Base-by-base conservation (phyloP, 2,113 vertebrate species). In the Chauna torquata region DNA sequence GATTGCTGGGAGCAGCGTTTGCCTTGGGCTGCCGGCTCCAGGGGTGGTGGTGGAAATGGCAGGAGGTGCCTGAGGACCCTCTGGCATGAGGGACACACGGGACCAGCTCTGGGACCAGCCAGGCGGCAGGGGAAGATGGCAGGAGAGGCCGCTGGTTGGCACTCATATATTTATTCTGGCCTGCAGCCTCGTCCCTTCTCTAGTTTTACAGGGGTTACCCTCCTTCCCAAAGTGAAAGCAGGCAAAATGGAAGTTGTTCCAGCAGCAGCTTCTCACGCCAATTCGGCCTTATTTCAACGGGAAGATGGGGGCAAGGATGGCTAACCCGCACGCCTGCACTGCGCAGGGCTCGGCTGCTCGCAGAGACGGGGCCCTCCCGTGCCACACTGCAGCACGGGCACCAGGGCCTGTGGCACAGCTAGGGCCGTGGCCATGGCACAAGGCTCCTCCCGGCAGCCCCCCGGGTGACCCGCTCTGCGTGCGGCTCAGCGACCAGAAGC, bases 401-500 rank as follows among this genome's bases (percentile, higher is more conserved):
- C 24, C 24, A 13, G 24, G 50, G 50, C 50, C 4, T 6, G 50
- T n/a, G 50, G 50, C 50, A 52, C 50, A 27, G 50, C 14, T 24
- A 25, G 50, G 50, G 50, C 50, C 7, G n/a, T n/a, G n/a, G n/a
- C n/a, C n/a, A n/a, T n/a, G n/a, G n/a, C n/a, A n/a, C n/a, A n/a
- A n/a, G n/a, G n/a, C n/a, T n/a, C 50, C 11, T 42, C 42, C 42
- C 12, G 13, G 13, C 24, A 52, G 50, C 50, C 50, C 50, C 50
- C 50, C 25, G 44, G 0, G n/a, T 0, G 0, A 36, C 5, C 38
- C 11, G 2, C 28, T 65, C 44, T 55, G 32, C 55, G 9, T 19
- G n/a, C 32, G 50, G 50, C 17, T 50, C 74, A 57, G 19, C 34
- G 34, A 34, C 22, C 54, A 82, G 79, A 34, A 71, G 12, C 9